Base-by-base conservation (phyloP, 2,113 vertebrate species). In the Etia nguti region DNA sequence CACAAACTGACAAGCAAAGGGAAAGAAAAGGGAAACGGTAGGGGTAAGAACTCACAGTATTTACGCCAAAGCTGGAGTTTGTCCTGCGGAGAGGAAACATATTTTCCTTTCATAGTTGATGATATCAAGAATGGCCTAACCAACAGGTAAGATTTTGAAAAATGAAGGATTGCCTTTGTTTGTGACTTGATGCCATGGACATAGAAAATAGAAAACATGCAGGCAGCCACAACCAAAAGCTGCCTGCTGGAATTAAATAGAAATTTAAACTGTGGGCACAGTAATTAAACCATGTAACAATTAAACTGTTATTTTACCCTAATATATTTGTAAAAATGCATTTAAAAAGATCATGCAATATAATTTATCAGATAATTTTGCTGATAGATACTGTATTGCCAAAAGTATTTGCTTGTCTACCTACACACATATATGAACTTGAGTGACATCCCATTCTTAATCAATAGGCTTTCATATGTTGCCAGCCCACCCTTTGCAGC, bases 331-430 rank as follows among this genome's bases (percentile, higher is more conserved):
- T 50, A 0, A 75, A 20, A 75, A 46, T 73, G 22, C 2, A 46
- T 43, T 16, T 26, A 46, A 73, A 75, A 75, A 20, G 41, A 46
- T 31, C 43, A 18, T 3, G 0, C 22, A 75, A 48, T 75, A 75
- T 29, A 46, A 18, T 48, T 75, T 48, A 46, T 0, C 16, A 26
- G 70, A 29, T 48, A 11, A 10, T 75, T 75, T 75, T 50, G 15
- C 10, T 0, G 9, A 31, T 50, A 8, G 36, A 26, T 24, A 70
- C 2, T 22, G 34, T 68, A 0, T 38, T 31, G 36, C 60, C 4
- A 65, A 38, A 65, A 65, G 31, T 8, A 38, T 10, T n/a, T 0
- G 10, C 10, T 36, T n/a, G 0, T 62, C 0, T 62, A 36, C 59
- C 59, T 65, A 2, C 34, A 65, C 60, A 38, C 31, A 36, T 65